Evolutionary conservation across 2,888 invertebrate genomes (phyloP), one percentile per base, ranked within the genome.

Genomic region (Cryptocephalus primarius): DNA sequence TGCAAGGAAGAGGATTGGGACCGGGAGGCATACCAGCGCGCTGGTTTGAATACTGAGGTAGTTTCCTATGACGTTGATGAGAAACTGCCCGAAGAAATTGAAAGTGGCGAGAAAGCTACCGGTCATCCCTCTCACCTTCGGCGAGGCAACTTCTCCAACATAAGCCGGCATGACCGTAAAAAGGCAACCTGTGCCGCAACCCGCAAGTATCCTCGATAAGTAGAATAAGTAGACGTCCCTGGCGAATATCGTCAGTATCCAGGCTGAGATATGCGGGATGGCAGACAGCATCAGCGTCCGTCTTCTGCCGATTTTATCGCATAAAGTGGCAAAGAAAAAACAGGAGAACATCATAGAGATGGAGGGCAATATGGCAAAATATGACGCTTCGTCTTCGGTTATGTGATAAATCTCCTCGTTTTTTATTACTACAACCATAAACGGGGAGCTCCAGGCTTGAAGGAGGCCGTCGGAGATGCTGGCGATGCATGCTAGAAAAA

Each of bases 1-100:
- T 11, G 77, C 45, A 31, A 80, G 64, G 58, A 79, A 77, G 33
- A 77, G 55, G 38, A 79, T 65, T 9, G 81, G 78, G 45, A 80
- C 69, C 51, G 75, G 63, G 54, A 78, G 68, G 61, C 78, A 79
- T 61, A 78, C 72, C 45, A 69, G 70, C 43, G 77, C 77, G 50
- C 79, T 68, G 33, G 65, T 66, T 52, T 63, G 60, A 67, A 79
- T 74, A 48, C 71, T 64, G 13, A 75, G 74, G 61, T 72, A 76
- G 6, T 75, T 75, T 9, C 52, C 49, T 53, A 79, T 72, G 61
- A 75, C 70, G 67, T 76, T 65, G 34, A 63, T 59, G 9, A 57
- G 32, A 14, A 63, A 58, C 42, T 62, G 55, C 31, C 65, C 65
- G 8, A 61, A 44, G 42, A 60, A 60, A 11, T 57, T 51, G 9